Evolutionary conservation across 2,888 invertebrate species (phyloP).

Genomic region (Cerceris ruficornis): DNA sequence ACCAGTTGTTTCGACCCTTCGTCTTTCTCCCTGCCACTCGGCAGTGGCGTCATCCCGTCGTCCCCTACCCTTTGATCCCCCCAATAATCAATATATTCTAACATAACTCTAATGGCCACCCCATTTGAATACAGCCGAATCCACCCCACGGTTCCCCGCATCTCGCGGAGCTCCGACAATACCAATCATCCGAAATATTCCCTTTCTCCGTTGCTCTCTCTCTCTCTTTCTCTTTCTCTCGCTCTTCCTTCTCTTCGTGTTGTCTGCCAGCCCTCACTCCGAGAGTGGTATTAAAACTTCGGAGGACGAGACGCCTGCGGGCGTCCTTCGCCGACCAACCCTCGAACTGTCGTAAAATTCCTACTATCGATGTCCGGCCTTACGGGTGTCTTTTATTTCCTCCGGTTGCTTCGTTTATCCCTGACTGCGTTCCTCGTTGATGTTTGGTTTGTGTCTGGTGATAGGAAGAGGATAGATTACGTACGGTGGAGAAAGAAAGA

Average conservation of each 20-base stretch:
- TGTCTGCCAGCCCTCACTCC: constrained; percentile 70
- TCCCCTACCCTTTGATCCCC: constrained; percentile 80
- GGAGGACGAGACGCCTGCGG: constrained; percentile 71
- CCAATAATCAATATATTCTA: constrained; percentile 82
- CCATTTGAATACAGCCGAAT: constrained; percentile 79
- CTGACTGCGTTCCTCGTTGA: neutral
- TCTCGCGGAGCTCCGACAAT: constrained; percentile 75
- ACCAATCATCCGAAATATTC: constrained; percentile 80
- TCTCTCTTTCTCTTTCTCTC: constrained; percentile 41
- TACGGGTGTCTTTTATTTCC: constrained; percentile 40
- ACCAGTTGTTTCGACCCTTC: constrained; percentile 69
- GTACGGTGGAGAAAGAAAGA: too few species aligned
- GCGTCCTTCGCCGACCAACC: constrained; percentile 64
- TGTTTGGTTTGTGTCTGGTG: neutral
- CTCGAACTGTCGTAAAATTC: constrained; percentile 67
- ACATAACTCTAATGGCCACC: constrained; percentile 81
- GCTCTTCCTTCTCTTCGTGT: constrained; percentile 43
- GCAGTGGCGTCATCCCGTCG: constrained; percentile 72
- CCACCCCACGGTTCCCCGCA: constrained; percentile 69
- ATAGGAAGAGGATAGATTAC: neutral
- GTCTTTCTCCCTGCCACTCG: constrained; percentile 67
- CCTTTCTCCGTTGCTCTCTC: constrained; percentile 46
- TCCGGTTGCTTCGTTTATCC: constrained; percentile 16
- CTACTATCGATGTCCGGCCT: constrained; percentile 59
- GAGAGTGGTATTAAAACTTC: constrained; percentile 80